phyloP scores from a whole-genome alignment of 2,113 vertebrate genomes.

The Rhinogobius similis region DNA sequence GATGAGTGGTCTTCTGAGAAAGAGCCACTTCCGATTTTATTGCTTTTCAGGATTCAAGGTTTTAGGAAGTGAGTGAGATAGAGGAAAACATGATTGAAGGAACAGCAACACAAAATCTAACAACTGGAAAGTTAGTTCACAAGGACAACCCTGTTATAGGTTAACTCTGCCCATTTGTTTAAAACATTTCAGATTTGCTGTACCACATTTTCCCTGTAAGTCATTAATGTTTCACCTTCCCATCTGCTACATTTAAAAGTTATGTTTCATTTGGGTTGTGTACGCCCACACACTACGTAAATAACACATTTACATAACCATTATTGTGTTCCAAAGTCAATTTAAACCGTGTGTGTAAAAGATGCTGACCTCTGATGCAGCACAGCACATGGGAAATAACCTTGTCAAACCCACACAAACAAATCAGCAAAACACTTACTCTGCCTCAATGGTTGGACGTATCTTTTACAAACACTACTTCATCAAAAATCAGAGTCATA shows the following conservation, averaged over 20 bases:
- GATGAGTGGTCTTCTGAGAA: background rate
- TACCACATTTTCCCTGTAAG: background rate
- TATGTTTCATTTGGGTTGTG: background rate
- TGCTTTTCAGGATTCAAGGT: background rate
- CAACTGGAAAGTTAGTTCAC: background rate
- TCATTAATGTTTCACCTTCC: background rate
- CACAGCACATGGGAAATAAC: background rate
- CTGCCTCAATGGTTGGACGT: background rate
- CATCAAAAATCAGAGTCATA: too few species aligned
- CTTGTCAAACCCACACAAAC: background rate
- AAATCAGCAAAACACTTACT: background rate
- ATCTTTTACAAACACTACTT: too few species aligned
- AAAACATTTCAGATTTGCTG: background rate
- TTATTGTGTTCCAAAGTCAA: background rate
- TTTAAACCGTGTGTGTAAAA: background rate
- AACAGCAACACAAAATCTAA: background rate
- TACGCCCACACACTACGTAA: background rate
- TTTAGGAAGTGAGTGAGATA: background rate
- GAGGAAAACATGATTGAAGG: background rate
- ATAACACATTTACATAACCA: background rate
- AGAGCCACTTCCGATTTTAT: background rate
- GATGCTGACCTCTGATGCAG: background rate
- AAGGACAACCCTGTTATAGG: background rate
- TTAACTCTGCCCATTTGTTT: background rate
- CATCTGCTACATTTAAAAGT: background rate